Conservation (phyloP, 2,888 invertebrate species). For the Atherix ibis region DNA sequence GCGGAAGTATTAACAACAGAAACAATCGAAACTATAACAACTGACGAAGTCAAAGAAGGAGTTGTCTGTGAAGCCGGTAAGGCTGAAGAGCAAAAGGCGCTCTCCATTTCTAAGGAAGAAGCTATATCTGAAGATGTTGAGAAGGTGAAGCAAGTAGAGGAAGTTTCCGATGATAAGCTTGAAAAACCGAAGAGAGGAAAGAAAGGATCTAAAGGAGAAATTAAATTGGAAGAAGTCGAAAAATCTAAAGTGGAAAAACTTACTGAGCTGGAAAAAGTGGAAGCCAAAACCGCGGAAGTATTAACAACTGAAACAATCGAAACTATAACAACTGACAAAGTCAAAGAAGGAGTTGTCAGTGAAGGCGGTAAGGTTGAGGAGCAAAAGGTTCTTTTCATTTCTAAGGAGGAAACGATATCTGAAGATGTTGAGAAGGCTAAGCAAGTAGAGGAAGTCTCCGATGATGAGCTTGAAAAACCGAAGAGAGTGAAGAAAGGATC, state of each 20-base stretch:
- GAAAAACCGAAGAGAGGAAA: neutral
- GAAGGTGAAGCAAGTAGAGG: neutral
- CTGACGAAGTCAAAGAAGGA: neutral
- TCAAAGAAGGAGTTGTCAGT: neutral
- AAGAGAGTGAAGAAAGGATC: too few relatives aligned
- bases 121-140: neutral
- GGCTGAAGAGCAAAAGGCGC: too few relatives aligned
- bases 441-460: neutral
- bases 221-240: neutral
- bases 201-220: neutral
- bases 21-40: neutral
- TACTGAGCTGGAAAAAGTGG: neutral
- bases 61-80: too few relatives aligned
- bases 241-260: too few relatives aligned
- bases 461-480: too few relatives aligned
- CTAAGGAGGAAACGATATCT: neutral
- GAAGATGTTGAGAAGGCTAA: neutral
- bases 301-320: neutral
- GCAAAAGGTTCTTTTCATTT: neutral
- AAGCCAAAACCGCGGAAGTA: neutral
- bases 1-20: neutral
- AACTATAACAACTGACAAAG: neutral
- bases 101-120: too few relatives aligned
- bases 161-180: neutral
- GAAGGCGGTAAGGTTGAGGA: neutral